Conservation (phyloP, 2,797 vertebrate species). For the Menidia menidia region DNA sequence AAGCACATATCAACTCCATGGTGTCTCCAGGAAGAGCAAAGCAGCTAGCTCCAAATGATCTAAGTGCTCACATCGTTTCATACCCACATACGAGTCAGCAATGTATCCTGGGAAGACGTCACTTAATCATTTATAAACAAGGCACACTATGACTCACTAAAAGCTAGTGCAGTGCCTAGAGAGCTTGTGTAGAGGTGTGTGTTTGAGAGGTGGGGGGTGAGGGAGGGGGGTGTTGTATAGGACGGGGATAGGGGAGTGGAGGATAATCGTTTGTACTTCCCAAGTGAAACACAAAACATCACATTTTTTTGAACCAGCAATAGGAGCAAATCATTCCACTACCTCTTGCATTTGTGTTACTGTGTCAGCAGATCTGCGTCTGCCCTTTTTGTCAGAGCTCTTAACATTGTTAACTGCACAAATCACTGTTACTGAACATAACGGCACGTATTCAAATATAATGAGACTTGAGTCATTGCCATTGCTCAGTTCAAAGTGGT, state of each 20-base stretch:
- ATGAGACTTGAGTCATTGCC: constrained; percentile 67
- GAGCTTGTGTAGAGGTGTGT: constrained; percentile 14
- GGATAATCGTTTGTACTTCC: constrained; percentile 36
- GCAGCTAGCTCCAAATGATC: constrained; percentile 48
- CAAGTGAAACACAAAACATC: constrained; percentile 44
- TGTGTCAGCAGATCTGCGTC: constrained; percentile 46
- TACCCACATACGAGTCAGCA: constrained; percentile 51
- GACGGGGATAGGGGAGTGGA: not conserved
- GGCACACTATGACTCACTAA: constrained; percentile 36
- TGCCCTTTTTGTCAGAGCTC: constrained; percentile 44
- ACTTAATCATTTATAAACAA: constrained; percentile 68
- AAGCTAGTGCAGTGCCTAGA: constrained; percentile 15
- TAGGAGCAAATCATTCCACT: constrained; percentile 43
- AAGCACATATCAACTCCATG: constrained; percentile 8
- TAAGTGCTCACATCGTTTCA: constrained; percentile 51
- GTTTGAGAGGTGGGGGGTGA: not conserved
- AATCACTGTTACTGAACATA: constrained; percentile 51
- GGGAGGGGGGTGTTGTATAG: too few species aligned
- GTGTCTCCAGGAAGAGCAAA: constrained; percentile 44
- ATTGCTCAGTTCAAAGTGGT: constrained; percentile 61
- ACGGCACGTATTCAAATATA: constrained; percentile 53
- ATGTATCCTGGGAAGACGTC: constrained; percentile 50
- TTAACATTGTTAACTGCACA: constrained; percentile 58
- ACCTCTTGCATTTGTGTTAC: constrained; percentile 36
- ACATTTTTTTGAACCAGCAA: constrained; percentile 52